phyloP scores from a whole-genome alignment of 2,888 invertebrate genomes.

The Spilarctia lutea region DNA sequence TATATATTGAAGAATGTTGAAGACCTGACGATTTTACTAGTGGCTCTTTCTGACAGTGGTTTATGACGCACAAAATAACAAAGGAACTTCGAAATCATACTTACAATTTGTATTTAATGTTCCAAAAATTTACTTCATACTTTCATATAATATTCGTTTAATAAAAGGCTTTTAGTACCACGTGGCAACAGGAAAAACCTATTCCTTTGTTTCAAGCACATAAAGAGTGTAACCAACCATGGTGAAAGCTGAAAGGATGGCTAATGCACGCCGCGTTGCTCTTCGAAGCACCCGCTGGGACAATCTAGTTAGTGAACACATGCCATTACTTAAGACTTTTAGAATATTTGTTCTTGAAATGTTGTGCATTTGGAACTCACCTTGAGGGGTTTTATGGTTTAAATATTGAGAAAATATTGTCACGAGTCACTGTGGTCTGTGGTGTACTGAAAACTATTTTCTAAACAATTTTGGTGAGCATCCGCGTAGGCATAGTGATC shows the following conservation, averaged over 20 bases:
- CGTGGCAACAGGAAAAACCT: slow-evolving; percentile 13
- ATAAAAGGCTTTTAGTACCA: slow-evolving; percentile 9
- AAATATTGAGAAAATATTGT: background rate
- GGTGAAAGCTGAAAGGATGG: slow-evolving; percentile 41
- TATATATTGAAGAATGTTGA: too few species aligned
- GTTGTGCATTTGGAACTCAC: background rate
- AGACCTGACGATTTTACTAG: too few species aligned
- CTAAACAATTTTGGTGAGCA: too few species aligned
- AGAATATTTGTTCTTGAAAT: slow-evolving; percentile 5
- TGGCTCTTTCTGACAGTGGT: background rate
- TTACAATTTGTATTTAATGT: too few species aligned
- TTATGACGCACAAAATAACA: background rate
- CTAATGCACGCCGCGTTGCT: slow-evolving; percentile 54
- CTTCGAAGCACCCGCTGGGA: slow-evolving; percentile 42
- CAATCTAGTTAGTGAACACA: slow-evolving; percentile 50
- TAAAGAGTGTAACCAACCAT: slow-evolving; percentile 52
- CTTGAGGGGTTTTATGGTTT: background rate
- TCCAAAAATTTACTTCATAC: background rate
- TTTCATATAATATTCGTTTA: background rate
- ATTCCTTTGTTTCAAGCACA: slow-evolving; percentile 34
- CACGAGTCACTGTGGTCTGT: too few species aligned
- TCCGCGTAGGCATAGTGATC: background rate
- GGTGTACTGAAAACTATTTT: too few species aligned
- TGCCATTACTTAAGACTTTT: slow-evolving; percentile 16
- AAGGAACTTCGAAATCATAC: background rate